Base-by-base conservation (phyloP, 2,888 invertebrate genomes). In the Mythimna albipuncta region DNA sequence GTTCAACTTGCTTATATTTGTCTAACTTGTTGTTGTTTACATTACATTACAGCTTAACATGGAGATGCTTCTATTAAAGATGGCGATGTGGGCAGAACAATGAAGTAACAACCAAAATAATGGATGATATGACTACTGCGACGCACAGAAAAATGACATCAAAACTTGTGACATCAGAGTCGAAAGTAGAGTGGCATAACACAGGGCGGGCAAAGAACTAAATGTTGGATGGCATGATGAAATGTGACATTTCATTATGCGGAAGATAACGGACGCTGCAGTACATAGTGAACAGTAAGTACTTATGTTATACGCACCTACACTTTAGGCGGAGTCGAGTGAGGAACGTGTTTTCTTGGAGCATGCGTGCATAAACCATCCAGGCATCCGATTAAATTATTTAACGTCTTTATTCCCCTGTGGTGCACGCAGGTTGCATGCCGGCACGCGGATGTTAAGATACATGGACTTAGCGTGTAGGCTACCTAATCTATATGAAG, bases 321-420 rank as follows among this genome's bases (percentile, higher is more conserved):
- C 80, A 72, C 81, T 83, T 86, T 81, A 86, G 84, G 85, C 75
- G 75, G 80, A 79, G 69, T 67, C 63, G 76, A 81, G 77, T 79
- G 74, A 76, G 74, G 75, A 87, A 89, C 89, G 77, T 81, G 89
- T 89, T 91, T 90, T 88, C 88, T 88, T 89, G 88, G 88, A 85
- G 90, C 89, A 89, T 88, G 91, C 91, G 91, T 93, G 85, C 93
- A 94, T 94, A 93, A 94, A 94, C 90, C 91, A 93, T 93, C 88
- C 91, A 86, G 90, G 91, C 91, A 93, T 95, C 94, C 91, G 93
- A 94, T 94, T 95, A 95, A 95, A 95, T 95, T 94, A 96, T 95
- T 94, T 94, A 95, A 96, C 93, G 94, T 95, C 96, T 96, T 95
- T 94, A 96, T 96, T 96, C 95, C 94, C 94, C 85, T 88, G 93